Percentiles rank a stretch among this genome's conserved stretches.
Evolutionary conservation across 2,113 vertebrate genomes (phyloP).

Genomic region (Craseonycteris thonglongyai): DNA sequence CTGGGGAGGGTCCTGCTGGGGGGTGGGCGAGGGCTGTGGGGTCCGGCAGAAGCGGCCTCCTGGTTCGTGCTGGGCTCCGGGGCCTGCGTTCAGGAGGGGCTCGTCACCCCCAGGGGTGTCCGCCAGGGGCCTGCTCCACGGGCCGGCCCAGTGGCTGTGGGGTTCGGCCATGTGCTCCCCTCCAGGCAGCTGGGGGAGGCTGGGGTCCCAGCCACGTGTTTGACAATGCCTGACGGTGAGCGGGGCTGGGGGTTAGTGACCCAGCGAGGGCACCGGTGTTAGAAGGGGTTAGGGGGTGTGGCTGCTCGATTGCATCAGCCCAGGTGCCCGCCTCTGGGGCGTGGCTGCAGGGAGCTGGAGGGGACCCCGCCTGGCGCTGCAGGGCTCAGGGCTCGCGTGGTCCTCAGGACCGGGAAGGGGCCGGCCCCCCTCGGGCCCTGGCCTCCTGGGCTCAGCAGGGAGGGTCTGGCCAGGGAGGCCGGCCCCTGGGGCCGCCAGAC

Average conservation of each 20-base stretch:
- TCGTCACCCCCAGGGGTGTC: no score
- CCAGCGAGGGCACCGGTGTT: neutral
- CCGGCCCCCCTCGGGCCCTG: no score
- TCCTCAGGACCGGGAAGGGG: neutral
- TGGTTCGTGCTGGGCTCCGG: neutral
- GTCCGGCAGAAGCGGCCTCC: neutral
- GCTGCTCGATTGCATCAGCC: accelerated
- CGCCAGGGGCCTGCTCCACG: neutral
- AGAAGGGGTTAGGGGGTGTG: neutral
- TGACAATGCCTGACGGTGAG: accelerated
- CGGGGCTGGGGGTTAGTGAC: neutral
- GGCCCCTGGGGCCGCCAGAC: neutral
- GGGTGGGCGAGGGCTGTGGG: neutral
- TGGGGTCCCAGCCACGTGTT: accelerated
- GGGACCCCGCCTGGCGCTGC: neutral
- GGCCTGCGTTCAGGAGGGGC: neutral
- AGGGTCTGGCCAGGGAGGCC: neutral
- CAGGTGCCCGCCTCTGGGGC: neutral
- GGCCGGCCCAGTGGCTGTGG: neutral
- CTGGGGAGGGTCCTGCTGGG: neutral
- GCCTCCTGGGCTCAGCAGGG: neutral
- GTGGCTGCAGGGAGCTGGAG: neutral
- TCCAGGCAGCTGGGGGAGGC: neutral
- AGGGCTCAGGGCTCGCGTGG: neutral
- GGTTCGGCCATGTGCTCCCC: neutral